phyloP scores from a whole-genome alignment of 2,797 vertebrate genomes.

The Thripadectes ignobilis region DNA sequence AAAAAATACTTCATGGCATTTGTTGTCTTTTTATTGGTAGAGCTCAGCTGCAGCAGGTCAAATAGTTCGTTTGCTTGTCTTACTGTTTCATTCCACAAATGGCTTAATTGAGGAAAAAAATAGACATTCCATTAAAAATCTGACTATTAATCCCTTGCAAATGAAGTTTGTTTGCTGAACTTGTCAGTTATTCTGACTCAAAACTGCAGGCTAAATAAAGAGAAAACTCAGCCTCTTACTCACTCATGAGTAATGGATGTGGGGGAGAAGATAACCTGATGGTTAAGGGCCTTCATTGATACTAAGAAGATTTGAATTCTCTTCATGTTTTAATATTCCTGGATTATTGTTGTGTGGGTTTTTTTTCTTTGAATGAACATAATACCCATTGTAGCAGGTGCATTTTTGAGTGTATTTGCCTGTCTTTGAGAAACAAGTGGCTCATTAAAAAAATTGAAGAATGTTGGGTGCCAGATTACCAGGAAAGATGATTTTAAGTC shows the following conservation, averaged over 20 bases:
- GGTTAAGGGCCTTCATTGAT: background rate
- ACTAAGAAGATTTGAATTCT: background rate
- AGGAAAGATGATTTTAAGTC: background rate
- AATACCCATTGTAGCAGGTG: background rate
- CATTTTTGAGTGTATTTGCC: background rate
- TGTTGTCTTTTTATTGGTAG: background rate
- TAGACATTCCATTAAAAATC: background rate
- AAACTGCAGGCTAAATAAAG: background rate
- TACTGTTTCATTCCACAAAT: background rate
- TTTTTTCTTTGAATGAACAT: rapidly evolving
- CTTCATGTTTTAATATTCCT: background rate
- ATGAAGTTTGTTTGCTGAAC: background rate
- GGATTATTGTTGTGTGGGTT: background rate
- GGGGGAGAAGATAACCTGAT: background rate
- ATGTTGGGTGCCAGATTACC: background rate
- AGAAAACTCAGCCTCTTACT: background rate
- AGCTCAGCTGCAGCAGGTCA: background rate
- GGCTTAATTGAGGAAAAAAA: background rate
- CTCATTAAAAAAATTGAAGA: background rate
- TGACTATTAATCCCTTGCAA: background rate
- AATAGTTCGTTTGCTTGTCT: background rate
- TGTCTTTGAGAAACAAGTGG: background rate
- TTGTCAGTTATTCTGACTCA: background rate
- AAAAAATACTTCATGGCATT: background rate
- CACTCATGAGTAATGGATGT: background rate